Percentiles rank a stretch among this genome's conserved stretches.
Evolutionary conservation across 2,113 vertebrate species (phyloP).

Genomic region (Lasiurus cinereus): DNA sequence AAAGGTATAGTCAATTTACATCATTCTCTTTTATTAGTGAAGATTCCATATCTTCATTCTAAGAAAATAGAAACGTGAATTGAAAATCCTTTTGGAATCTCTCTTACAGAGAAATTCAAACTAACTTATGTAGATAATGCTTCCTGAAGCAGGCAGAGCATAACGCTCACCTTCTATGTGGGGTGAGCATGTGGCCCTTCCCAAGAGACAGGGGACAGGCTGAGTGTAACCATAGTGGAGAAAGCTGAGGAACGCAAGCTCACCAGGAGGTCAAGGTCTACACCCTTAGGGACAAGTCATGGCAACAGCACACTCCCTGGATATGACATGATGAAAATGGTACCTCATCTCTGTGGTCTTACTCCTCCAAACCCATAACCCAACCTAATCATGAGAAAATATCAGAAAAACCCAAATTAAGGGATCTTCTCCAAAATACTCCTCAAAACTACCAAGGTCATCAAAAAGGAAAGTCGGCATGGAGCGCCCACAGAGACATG

Average conservation of each 20-base stretch:
- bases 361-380: background rate
- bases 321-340: background rate
- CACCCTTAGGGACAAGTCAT: background rate
- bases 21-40: too few relatives aligned
- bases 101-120: background rate
- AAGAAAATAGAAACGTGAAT: background rate
- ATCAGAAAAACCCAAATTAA: background rate
- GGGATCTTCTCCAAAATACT: background rate
- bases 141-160: background rate
- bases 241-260: background rate
- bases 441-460: background rate
- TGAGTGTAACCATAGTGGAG: background rate
- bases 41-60: background rate
- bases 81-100: background rate
- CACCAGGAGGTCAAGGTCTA: background rate
- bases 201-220: background rate
- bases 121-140: background rate
- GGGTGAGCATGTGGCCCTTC: background rate
- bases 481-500: background rate
- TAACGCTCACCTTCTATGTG: background rate
- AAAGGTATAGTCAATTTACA: too few relatives aligned
- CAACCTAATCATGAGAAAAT: background rate
- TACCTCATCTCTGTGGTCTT: background rate
- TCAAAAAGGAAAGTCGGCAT: background rate
- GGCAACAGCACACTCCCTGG: too few relatives aligned